Evolutionary conservation across 2,113 vertebrate species (phyloP).

Genomic region (Lethenteron reissneri): DNA sequence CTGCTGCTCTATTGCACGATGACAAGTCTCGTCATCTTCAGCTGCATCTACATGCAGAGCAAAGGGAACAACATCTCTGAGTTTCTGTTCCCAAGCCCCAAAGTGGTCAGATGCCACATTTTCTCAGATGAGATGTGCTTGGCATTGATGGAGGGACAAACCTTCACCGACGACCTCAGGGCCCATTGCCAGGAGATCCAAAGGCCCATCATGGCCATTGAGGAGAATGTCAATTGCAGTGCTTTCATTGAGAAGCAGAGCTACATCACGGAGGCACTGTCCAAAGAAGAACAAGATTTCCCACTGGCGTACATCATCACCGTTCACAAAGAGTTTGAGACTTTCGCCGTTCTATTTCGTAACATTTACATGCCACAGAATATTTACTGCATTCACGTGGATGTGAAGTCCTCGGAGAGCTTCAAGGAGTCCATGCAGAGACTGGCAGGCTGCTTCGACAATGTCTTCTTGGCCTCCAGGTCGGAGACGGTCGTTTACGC

Average conservation of each 20-base stretch:
- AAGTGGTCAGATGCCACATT: no score
- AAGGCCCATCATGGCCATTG: no score
- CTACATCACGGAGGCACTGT: slow-evolving; percentile 20
- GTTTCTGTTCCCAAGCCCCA: no score
- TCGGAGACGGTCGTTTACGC: slow-evolving; percentile 17
- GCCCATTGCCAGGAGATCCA: no score
- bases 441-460: slow-evolving; percentile 20
- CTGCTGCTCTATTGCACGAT: no score
- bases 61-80: no score
- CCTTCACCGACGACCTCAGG: no score
- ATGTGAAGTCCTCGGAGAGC: slow-evolving; percentile 13
- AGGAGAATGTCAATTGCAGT: slow-evolving; percentile 10
- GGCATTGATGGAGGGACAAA: no score
- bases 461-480: slow-evolving; percentile 19
- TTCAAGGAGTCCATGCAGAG: slow-evolving; percentile 14
- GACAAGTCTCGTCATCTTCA: no score
- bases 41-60: no score
- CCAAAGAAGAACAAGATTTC: slow-evolving; percentile 18
- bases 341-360: slow-evolving; percentile 22
- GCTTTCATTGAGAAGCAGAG: slow-evolving; percentile 12
- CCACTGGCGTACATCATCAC: slow-evolving; percentile 21
- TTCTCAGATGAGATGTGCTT: no score
- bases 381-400: slow-evolving; percentile 26
- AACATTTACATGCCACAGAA: slow-evolving; percentile 26
- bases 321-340: slow-evolving; percentile 23